phyloP scores from a whole-genome alignment of 2,888 invertebrate genomes.

The Mythimna ferrago region DNA sequence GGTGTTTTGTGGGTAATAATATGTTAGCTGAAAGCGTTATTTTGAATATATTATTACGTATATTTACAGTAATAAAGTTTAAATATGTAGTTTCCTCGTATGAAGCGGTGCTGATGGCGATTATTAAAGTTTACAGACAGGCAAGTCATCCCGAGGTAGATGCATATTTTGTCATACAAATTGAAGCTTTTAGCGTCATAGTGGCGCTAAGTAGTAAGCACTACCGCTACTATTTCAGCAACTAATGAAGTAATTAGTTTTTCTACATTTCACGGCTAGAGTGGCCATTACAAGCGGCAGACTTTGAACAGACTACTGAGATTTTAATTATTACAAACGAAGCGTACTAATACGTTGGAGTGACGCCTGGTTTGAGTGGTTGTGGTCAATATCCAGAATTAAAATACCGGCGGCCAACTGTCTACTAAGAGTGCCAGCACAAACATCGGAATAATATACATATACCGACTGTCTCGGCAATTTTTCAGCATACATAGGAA shows the following conservation, averaged over 20 bases:
- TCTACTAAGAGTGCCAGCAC: constrained; percentile 34
- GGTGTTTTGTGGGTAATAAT: constrained; percentile 1
- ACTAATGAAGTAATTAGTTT: neutral
- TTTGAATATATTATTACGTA: neutral
- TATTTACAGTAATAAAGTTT: constrained; percentile 30
- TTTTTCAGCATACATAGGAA: neutral
- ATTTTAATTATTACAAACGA: neutral
- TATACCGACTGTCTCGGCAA: neutral
- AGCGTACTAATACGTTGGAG: neutral
- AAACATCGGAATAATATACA: constrained; percentile 4
- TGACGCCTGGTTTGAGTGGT: neutral
- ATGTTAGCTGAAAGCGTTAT: constrained; percentile 27
- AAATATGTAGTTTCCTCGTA: constrained; percentile 19
- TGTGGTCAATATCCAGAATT: neutral
- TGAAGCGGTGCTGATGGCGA: neutral
- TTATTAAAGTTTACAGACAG: neutral
- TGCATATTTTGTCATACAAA: constrained; percentile 6
- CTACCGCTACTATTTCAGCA: neutral
- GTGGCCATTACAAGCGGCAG: neutral
- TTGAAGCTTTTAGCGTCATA: neutral
- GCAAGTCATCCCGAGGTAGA: neutral
- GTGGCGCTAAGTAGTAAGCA: neutral
- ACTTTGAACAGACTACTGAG: neutral
- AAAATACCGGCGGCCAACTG: constrained; percentile 31
- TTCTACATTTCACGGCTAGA: too few relatives aligned